These are phyloP conservation scores for Geodia barretti DNA, from an alignment of 37 sponge, comb jelly and placozoan genomes.

Conservation along the genomic window DNA sequence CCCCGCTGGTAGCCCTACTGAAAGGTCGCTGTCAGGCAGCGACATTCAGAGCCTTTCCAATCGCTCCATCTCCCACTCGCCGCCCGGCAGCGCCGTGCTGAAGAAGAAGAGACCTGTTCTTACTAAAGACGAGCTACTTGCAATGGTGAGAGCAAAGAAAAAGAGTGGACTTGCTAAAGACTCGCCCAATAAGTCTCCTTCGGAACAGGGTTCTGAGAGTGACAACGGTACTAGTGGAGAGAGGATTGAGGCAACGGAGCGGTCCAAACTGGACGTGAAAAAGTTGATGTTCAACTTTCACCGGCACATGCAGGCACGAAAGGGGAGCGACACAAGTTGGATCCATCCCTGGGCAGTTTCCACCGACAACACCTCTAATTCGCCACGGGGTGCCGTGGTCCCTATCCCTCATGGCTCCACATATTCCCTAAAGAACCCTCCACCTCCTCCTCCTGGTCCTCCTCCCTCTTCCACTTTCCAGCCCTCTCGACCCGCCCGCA, in stretches of 20 bases:
- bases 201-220: too few species aligned
- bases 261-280: not conserved
- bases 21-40: not conserved
- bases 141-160: slow-evolving; percentile 35
- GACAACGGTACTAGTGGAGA: not conserved
- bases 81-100: not conserved
- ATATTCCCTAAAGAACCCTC: not conserved
- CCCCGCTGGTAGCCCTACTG: not conserved
- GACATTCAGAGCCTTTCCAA: not conserved
- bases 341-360: not conserved
- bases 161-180: not conserved
- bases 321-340: slow-evolving; percentile 11
- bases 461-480: not conserved
- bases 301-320: slow-evolving; percentile 14
- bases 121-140: slow-evolving; percentile 43
- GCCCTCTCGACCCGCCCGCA: too few species aligned
- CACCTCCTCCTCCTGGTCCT: not conserved
- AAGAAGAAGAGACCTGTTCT: slow-evolving; percentile 8
- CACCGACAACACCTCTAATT: not conserved
- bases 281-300: slow-evolving; percentile 30
- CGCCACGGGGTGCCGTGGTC: not conserved
- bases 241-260: not conserved
- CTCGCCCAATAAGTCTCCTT: not conserved
- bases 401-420: not conserved
- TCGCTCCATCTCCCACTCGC: not conserved